Evolutionary conservation across 2,113 vertebrate genomes (phyloP).

Genomic region (Mungos mungo): DNA sequence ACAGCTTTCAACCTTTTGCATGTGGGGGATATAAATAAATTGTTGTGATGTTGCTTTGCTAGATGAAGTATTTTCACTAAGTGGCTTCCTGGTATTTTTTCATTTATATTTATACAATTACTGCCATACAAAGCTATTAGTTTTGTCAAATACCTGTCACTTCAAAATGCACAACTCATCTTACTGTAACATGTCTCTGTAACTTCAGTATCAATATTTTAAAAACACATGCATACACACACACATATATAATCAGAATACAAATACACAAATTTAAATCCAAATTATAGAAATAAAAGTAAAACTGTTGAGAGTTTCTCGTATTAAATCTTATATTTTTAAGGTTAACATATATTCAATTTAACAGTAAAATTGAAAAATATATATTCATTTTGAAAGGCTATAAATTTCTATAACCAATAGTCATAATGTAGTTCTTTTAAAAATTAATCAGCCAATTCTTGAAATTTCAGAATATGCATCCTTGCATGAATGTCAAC

Average conservation of each 20-base stretch:
- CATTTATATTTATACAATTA: constrained; percentile 19
- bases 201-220: neutral
- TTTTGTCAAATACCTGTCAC: neutral
- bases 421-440: neutral
- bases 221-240: neutral
- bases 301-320: neutral
- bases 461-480: neutral
- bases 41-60: neutral
- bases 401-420: neutral
- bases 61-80: neutral
- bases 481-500: neutral
- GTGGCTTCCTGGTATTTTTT: neutral
- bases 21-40: neutral
- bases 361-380: neutral
- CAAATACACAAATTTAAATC: neutral
- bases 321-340: neutral
- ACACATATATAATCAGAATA: neutral
- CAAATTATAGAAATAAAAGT: neutral
- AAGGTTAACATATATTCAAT: neutral
- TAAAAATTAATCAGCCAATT: neutral
- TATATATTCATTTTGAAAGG: neutral
- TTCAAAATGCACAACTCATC: neutral
- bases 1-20: neutral
- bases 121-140: neutral
- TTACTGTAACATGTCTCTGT: neutral